Base-by-base conservation (phyloP, 2,888 invertebrate genomes). In the Mellilla xanthometata region DNA sequence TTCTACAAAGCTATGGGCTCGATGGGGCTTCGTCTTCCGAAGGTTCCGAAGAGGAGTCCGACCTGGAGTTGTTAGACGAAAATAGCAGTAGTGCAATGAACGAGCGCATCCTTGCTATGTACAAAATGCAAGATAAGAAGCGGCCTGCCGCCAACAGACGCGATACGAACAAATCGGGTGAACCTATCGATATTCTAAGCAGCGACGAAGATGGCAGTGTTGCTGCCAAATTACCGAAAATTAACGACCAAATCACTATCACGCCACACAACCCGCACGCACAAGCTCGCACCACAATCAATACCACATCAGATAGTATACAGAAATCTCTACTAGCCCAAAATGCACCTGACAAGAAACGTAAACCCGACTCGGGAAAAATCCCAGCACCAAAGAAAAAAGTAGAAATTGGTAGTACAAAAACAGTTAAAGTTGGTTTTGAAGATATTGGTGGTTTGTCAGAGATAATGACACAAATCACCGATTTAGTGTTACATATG, bases 381-480 rank as follows among this genome's bases (percentile, higher is more conserved):
- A 62, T 66, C 44, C 56, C 57, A 49, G 52, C 56, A 36, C 56
- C 64, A 49, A 85, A 81, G 70, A 81, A 83, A 68, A 84, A 79
- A 54, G 51, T 62, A 56, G 81, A 83, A 32, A 61, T 85, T 51
- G 74, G 76, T 2, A 72, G 81, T 35, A 62, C 78, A 42, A 88
- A 85, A 59, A 69, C 63, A 59, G 78, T 81, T 9, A 89, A 82
- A 62, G 83, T 91, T 31, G 93, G 91, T 58, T 95, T 96, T 71
- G 91, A 92, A 34, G 94, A 96, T 75, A 90, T 97, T 63, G 97
- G 96, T 29, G 97, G 97, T 6, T 93, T 95, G 81, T 93, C 94
- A 26, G 92, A 93, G 60, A 92, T 94, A 10, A 87, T 96, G 10
- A 91, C 91, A 49, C 90, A 90, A 60, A 91, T 96, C 1, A 94